Evolutionary conservation across 2,888 invertebrate species (phyloP).

Genomic region (Meganola albula): DNA sequence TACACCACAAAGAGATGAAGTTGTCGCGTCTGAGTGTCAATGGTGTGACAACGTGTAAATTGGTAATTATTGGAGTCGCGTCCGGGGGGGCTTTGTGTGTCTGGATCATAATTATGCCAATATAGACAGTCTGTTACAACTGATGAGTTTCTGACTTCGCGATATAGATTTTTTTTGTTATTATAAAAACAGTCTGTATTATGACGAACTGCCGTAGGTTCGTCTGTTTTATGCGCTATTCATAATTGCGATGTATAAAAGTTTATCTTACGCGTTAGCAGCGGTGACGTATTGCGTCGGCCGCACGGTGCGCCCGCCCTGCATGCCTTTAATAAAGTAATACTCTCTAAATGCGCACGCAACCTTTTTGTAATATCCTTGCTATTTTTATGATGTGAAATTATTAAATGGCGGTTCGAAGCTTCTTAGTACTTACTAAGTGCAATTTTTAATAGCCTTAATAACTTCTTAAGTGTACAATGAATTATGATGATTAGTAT

Average conservation of each 20-base stretch:
- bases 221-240: conserved; percentile 57
- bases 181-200: no score
- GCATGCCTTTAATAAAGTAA: conserved; percentile 73
- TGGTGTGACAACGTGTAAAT: conserved; percentile 73
- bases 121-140: conserved; percentile 44
- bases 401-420: conserved; percentile 69
- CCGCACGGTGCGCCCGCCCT: conserved; percentile 58
- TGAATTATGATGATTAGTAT: no score
- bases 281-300: conserved; percentile 42
- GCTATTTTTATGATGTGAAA: conserved; percentile 70
- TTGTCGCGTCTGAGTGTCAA: conserved; percentile 64
- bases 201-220: conserved; percentile 49
- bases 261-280: conserved; percentile 58
- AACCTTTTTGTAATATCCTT: conserved; percentile 64
- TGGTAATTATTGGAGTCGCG: conserved; percentile 66
- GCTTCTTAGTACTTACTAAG: no score
- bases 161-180: neutral
- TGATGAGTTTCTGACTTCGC: conserved; percentile 41
- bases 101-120: conserved; percentile 48
- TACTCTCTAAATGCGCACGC: conserved; percentile 74
- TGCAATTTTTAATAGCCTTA: no score
- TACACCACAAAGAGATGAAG: conserved; percentile 72
- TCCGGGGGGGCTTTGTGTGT: conserved; percentile 65
- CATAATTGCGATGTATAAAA: conserved; percentile 70
- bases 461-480: no score